Conservation (phyloP, 1,140 invertebrate genomes). For the Hydropsyche tenuis region DNA sequence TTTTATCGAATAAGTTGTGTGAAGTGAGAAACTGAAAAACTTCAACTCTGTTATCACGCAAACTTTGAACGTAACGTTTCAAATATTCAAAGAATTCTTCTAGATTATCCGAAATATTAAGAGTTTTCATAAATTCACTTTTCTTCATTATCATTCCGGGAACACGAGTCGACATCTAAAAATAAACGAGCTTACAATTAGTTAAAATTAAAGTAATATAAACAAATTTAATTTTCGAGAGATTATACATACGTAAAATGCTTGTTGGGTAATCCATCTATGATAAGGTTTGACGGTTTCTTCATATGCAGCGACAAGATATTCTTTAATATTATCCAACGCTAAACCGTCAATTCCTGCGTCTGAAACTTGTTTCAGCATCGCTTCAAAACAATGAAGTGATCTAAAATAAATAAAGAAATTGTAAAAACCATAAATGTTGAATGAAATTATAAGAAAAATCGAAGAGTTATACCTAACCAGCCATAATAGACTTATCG, state of each 20-base stretch:
- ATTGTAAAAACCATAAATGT: slow-evolving; percentile 6
- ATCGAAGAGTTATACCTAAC: slow-evolving; percentile 62
- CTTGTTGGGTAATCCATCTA: slow-evolving; percentile 70
- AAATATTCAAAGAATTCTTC: slow-evolving; percentile 55
- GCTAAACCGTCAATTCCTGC: slow-evolving; percentile 51
- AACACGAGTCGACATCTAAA: slow-evolving; percentile 56
- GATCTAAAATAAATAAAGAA: slow-evolving; percentile 57
- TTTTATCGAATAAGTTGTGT: slow-evolving; percentile 36
- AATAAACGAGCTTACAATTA: too few relatives aligned
- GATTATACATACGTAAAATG: slow-evolving; percentile 52
- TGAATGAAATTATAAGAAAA: slow-evolving; percentile 13
- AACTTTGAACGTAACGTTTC: slow-evolving; percentile 23
- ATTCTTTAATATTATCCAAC: slow-evolving; percentile 52
- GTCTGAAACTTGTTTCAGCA: slow-evolving; percentile 64
- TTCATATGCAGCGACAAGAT: slow-evolving; percentile 68
- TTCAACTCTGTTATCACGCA: slow-evolving; percentile 37
- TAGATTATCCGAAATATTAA: slow-evolving; percentile 53
- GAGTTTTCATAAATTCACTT: slow-evolving; percentile 55
- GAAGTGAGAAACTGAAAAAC: slow-evolving; percentile 36
- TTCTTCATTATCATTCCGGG: slow-evolving; percentile 52
- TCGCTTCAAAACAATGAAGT: slow-evolving; percentile 67
- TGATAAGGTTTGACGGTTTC: slow-evolving; percentile 70
- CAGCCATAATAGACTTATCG: slow-evolving; percentile 72
- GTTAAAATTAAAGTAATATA: too few relatives aligned
- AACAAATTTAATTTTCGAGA: too few relatives aligned